phyloP scores from a whole-genome alignment of 2,797 vertebrate species.

The Mormyrus hasselquistii region DNA sequence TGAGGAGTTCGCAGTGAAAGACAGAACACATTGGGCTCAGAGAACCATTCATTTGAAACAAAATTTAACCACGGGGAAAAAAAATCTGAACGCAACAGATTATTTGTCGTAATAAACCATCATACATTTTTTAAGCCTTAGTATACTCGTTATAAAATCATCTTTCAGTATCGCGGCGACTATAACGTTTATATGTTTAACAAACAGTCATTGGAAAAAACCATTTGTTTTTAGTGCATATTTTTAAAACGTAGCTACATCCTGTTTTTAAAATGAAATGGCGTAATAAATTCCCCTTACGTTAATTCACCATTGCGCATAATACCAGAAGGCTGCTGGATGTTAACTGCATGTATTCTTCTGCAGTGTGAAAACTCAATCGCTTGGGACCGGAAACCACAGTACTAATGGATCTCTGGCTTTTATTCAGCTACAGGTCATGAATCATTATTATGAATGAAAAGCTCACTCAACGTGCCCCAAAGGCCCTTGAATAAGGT shows the following conservation, averaged over 20 bases:
- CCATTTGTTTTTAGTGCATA: not conserved
- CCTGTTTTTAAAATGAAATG: not conserved
- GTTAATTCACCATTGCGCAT: not conserved
- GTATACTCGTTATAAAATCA: not conserved
- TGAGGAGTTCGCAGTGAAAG: conserved; percentile 35
- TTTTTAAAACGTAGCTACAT: not conserved
- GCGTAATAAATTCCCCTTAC: not conserved
- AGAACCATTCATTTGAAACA: not conserved
- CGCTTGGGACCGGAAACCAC: not conserved
- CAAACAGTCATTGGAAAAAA: not conserved
- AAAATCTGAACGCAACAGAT: not conserved
- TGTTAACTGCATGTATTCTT: not conserved
- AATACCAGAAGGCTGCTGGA: not conserved
- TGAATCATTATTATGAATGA: conserved; percentile 3
- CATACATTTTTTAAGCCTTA: not conserved
- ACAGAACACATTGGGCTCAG: not conserved
- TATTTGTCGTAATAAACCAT: not conserved
- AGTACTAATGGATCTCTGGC: not conserved
- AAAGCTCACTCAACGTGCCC: not conserved
- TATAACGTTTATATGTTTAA: not conserved
- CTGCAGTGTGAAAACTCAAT: not conserved
- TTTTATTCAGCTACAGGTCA: not conserved
- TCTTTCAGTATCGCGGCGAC: not conserved
- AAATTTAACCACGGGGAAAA: not conserved
- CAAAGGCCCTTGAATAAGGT: conserved; percentile 2